These are phyloP conservation scores for Diadema setosum DNA, from an alignment of 35 echinoderm and acorn worm genomes.

Conservation along the genomic window DNA sequence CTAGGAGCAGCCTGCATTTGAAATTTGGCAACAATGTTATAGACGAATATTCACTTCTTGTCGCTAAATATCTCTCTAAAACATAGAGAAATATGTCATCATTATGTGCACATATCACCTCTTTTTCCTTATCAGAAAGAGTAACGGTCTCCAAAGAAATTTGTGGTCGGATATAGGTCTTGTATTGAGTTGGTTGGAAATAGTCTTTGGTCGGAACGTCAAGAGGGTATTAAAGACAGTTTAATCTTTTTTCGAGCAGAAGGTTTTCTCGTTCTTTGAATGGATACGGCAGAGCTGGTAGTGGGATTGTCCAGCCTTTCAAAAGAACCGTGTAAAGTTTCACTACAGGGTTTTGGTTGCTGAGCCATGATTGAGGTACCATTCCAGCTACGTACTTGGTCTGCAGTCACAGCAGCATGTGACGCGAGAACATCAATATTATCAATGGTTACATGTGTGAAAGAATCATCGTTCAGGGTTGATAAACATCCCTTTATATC, in stretches of 20 bases:
- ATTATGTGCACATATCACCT: background rate
- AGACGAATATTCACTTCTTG: background rate
- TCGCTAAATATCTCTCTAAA: background rate
- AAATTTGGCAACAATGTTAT: conserved; percentile 1
- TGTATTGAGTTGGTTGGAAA: conserved; percentile 1
- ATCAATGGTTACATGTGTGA: conserved; percentile 25
- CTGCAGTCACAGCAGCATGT: conserved; percentile 43
- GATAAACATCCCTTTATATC: conserved; percentile 6
- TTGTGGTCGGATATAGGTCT: conserved; percentile 7
- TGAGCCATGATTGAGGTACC: conserved; percentile 64
- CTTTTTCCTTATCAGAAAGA: background rate
- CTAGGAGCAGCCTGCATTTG: background rate
- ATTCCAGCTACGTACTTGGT: conserved; percentile 48
- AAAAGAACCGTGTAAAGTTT: conserved; percentile 12
- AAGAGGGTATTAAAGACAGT: background rate
- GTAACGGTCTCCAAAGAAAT: background rate
- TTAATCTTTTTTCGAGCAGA: conserved; percentile 22
- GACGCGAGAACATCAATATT: conserved; percentile 42
- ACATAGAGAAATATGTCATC: conserved; percentile 12
- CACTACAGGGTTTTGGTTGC: conserved; percentile 34
- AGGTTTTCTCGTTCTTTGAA: conserved; percentile 1
- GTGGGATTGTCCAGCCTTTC: background rate
- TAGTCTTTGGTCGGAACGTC: conserved; percentile 1
- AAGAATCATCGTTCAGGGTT: background rate
- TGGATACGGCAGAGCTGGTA: background rate